These are phyloP conservation scores for Stenodera caucasica DNA, from an alignment of 2,888 invertebrate species.

Conservation along the genomic window DNA sequence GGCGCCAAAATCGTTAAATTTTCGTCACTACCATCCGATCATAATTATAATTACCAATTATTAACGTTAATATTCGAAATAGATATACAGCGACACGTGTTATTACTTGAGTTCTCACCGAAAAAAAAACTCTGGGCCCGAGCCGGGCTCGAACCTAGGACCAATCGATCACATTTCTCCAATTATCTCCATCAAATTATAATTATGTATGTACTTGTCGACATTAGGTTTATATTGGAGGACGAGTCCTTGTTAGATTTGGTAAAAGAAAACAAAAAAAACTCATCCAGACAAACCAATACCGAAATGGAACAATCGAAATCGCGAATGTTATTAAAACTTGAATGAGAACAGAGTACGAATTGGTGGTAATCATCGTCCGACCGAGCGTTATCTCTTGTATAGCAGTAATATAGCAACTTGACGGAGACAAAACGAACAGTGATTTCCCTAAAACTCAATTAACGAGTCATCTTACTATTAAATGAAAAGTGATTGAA, in stretches of 20 bases:
- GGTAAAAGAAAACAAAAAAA: constrained; percentile 10
- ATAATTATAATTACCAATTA: too few species aligned
- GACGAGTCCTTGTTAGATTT: too few species aligned
- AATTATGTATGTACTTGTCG: too few species aligned
- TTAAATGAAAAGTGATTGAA: constrained; percentile 58
- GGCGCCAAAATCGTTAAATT: neutral
- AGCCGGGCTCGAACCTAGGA: too few species aligned
- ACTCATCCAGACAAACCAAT: neutral
- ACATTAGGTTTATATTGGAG: too few species aligned
- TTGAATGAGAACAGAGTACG: constrained; percentile 17
- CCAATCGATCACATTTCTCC: too few species aligned
- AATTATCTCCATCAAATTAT: too few species aligned
- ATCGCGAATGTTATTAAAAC: constrained; percentile 18
- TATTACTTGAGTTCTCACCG: too few species aligned
- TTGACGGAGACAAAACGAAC: constrained; percentile 46
- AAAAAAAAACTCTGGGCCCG: too few species aligned
- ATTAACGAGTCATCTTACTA: constrained; percentile 57
- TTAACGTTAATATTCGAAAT: too few species aligned
- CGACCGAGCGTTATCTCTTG: constrained; percentile 40
- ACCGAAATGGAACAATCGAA: constrained; percentile 16
- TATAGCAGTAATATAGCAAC: constrained; percentile 45
- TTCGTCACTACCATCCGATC: neutral
- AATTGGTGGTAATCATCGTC: constrained; percentile 15
- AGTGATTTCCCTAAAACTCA: constrained; percentile 54
- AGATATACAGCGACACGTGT: too few species aligned